A percentile compares a stretch with the other conserved stretches of the same genome.
Evolutionary conservation across 2,888 invertebrate genomes (phyloP).

Genomic region (Alloplasta piceator): DNA sequence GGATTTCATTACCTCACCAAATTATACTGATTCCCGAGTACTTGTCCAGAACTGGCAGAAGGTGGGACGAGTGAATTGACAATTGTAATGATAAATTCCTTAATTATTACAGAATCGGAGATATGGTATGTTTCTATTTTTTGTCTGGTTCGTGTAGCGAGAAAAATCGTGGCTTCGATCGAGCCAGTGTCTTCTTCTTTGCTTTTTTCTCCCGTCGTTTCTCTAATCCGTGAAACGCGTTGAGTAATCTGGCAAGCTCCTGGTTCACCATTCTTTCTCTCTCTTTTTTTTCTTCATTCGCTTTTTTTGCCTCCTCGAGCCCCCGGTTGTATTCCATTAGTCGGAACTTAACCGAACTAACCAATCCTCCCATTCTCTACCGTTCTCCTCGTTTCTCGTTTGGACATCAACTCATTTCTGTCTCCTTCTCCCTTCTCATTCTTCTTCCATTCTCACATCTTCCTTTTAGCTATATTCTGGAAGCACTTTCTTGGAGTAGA

Average conservation of each 20-base stretch:
- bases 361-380: constrained; percentile 48
- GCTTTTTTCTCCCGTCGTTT: constrained; percentile 5
- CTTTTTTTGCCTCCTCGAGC: constrained; percentile 21
- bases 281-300: constrained; percentile 1
- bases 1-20: no score
- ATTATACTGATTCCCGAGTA: no score
- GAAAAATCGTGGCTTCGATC: constrained; percentile 32
- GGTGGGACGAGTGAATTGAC: no score
- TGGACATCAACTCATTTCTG: constrained; percentile 28
- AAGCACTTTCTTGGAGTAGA: constrained; percentile 51
- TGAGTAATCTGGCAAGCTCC: constrained; percentile 56
- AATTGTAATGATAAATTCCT: no score
- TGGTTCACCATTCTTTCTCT: constrained; percentile 1
- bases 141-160: constrained; percentile 17
- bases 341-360: constrained; percentile 57
- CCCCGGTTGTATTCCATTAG: constrained; percentile 58
- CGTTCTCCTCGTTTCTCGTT: constrained; percentile 14
- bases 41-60: no score
- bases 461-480: constrained; percentile 10
- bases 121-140: not conserved
- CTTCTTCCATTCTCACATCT: not conserved
- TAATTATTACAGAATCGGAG: no score
- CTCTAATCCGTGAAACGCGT: constrained; percentile 36
- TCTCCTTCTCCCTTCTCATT: constrained; percentile 40
- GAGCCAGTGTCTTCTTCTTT: not conserved